Conservation (phyloP, 64 coral and sea anemone genomes). For the Orbicella faveolata region DNA sequence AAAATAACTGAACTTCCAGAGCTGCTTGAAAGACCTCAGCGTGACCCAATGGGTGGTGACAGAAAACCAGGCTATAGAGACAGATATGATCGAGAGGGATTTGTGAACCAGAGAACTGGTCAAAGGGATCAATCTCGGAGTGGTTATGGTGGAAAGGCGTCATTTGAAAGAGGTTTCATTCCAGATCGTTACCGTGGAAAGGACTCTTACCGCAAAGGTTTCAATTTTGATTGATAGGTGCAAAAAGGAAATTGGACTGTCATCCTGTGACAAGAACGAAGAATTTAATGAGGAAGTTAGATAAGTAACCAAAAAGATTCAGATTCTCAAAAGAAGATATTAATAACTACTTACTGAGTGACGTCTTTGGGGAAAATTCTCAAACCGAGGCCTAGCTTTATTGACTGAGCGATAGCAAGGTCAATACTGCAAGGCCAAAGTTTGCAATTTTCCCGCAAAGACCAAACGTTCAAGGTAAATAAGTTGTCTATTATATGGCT, state of each 20-base stretch:
- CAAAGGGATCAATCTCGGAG: background rate
- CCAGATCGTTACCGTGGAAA: background rate
- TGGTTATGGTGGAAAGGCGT: conserved; percentile 23
- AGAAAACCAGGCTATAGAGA: background rate
- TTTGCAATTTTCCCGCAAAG: no score
- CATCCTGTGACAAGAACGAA: no score
- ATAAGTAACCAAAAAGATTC: no score
- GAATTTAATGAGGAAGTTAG: no score
- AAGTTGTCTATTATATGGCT: no score
- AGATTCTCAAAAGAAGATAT: no score
- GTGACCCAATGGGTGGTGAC: background rate
- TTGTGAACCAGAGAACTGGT: conserved; percentile 6
- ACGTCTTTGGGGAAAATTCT: no score
- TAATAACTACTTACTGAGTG: no score
- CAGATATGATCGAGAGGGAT: conserved; percentile 1
- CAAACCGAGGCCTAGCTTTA: no score
- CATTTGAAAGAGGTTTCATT: background rate
- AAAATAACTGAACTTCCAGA: conserved; percentile 19
- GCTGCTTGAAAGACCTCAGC: background rate
- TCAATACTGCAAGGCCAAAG: no score
- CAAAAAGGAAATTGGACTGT: background rate
- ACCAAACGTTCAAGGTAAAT: no score
- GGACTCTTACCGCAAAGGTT: background rate
- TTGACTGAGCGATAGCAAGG: no score
- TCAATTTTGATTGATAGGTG: background rate